A percentile compares a stretch with the other conserved stretches of the same genome.
These are phyloP conservation scores for Vireo griseus DNA, from an alignment of 2,797 vertebrate genomes.

Conservation along the genomic window DNA sequence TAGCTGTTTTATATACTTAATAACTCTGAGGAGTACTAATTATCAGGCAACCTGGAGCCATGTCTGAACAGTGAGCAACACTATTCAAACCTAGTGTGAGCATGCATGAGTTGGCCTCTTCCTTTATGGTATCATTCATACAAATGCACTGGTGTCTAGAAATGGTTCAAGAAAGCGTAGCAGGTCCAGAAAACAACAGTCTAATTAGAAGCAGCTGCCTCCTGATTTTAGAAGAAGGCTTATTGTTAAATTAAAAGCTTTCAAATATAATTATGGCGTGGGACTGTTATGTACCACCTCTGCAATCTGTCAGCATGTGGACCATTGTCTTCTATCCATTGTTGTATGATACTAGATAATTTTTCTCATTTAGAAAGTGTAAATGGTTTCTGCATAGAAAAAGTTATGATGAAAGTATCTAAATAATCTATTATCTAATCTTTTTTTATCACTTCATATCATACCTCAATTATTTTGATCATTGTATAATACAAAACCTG, in stretches of 20 bases:
- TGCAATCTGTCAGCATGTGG: neutral
- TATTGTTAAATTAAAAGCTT: neutral
- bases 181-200: neutral
- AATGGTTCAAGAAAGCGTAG: neutral
- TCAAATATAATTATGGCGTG: neutral
- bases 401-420: neutral
- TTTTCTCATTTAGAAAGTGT: neutral
- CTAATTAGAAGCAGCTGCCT: neutral
- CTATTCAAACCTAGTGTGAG: neutral
- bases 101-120: neutral
- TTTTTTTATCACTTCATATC: neutral
- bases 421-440: neutral
- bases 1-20: neutral
- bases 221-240: neutral
- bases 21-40: neutral
- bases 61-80: neutral
- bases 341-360: neutral
- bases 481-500: neutral
- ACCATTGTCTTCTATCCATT: neutral
- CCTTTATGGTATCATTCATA: neutral
- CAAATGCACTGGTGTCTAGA: neutral
- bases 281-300: neutral
- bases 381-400: neutral
- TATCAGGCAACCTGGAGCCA: neutral
- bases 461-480: neutral